A percentile compares a stretch with the other conserved stretches of the same genome.
phyloP scores from a whole-genome alignment of 2,888 invertebrate species.

The Urechis unicinctus region DNA sequence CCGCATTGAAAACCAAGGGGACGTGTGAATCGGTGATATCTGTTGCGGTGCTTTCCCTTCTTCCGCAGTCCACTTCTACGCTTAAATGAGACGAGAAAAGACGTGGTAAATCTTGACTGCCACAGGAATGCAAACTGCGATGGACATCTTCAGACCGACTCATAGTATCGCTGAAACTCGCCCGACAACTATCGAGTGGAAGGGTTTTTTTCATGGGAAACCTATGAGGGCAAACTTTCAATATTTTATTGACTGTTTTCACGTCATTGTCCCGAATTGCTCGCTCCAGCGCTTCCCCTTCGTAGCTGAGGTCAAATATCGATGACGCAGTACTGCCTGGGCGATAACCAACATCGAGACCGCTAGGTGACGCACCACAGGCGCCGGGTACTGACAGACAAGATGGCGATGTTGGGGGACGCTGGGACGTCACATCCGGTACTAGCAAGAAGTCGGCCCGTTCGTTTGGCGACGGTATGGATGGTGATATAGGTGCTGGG shows the following conservation, averaged over 20 bases:
- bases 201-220: constrained; percentile 10
- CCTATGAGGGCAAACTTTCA: constrained; percentile 50
- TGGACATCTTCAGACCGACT: background rate
- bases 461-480: no score
- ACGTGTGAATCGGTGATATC: background rate
- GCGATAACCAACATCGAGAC: constrained; percentile 20
- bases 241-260: constrained; percentile 52
- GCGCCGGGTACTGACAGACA: constrained; percentile 19
- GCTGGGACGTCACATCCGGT: background rate
- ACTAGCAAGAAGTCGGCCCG: background rate
- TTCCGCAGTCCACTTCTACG: background rate
- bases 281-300: constrained; percentile 55
- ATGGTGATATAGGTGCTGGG: no score
- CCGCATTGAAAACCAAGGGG: constrained; percentile 53
- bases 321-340: constrained; percentile 51
- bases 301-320: constrained; percentile 52
- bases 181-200: constrained; percentile 2
- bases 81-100: no score
- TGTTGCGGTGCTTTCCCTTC: constrained; percentile 2
- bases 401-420: constrained; percentile 14
- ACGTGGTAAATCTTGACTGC: constrained; percentile 18
- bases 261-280: constrained; percentile 56
- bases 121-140: background rate
- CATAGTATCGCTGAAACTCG: background rate
- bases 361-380: background rate